These are phyloP conservation scores for Halisarca cf. caerulea DNA, from an alignment of 37 sponge, comb jelly and placozoan species.

Conservation along the genomic window DNA sequence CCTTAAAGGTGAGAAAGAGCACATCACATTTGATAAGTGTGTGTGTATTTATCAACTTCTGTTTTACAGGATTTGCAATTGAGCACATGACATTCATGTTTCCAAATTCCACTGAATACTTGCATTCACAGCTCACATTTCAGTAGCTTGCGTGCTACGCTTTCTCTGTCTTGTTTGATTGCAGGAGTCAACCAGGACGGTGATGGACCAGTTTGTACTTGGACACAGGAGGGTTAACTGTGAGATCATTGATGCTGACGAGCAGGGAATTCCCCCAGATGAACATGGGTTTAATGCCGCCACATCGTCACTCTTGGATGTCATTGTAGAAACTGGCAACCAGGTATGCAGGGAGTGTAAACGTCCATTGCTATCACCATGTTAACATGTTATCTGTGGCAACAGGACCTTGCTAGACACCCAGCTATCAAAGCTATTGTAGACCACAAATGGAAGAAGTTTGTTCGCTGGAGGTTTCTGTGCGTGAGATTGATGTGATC, in stretches of 20 bases:
- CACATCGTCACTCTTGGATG: not conserved
- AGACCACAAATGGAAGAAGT: slow-evolving; percentile 23
- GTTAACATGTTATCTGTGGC: not conserved
- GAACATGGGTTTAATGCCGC: not conserved
- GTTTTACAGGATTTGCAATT: no score
- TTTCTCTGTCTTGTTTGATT: no score
- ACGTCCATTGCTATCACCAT: not conserved
- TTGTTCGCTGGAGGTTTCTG: slow-evolving; percentile 2
- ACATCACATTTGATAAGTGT: no score
- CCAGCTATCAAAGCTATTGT: slow-evolving; percentile 7
- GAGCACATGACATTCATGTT: no score
- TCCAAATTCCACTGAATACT: no score
- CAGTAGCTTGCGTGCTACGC: no score
- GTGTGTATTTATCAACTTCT: no score
- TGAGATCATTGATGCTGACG: slow-evolving; percentile 19
- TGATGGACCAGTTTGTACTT: slow-evolving; percentile 25
- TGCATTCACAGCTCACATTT: no score
- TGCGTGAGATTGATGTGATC: not conserved
- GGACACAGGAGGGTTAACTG: slow-evolving; percentile 18
- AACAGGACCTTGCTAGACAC: slow-evolving; percentile 15
- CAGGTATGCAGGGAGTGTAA: not conserved
- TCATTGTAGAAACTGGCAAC: not conserved
- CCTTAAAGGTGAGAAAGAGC: not conserved
- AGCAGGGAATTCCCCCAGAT: slow-evolving; percentile 16
- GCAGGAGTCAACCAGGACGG: not conserved